Percentiles rank a stretch among this genome's conserved stretches.
Conservation (phyloP, 2,797 vertebrate species). For the Percopsis omiscomaycus region DNA sequence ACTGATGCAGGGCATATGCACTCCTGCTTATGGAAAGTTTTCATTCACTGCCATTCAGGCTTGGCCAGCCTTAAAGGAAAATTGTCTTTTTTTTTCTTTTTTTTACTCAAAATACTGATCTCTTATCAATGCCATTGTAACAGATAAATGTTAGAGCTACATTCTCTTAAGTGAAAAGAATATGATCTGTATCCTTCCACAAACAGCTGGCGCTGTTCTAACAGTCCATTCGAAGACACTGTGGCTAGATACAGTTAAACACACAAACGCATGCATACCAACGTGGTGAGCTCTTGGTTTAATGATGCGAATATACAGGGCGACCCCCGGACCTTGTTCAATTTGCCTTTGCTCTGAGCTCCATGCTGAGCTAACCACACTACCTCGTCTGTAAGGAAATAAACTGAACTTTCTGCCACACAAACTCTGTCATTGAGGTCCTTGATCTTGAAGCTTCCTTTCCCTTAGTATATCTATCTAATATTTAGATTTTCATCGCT, state of each 20-base stretch:
- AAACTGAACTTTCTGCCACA: slow-evolving; percentile 30
- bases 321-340: slow-evolving; percentile 54
- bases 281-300: slow-evolving; percentile 60
- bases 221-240: slow-evolving; percentile 44
- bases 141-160: not conserved
- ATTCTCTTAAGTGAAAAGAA: not conserved
- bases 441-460: slow-evolving; percentile 20
- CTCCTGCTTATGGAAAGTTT: not conserved
- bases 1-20: not conserved
- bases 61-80: not conserved
- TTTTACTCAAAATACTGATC: not conserved
- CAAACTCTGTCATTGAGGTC: slow-evolving; percentile 29
- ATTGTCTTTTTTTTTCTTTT: not conserved
- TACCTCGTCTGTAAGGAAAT: slow-evolving; percentile 41
- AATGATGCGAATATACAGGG: slow-evolving; percentile 70
- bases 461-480: slow-evolving; percentile 8
- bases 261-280: slow-evolving; percentile 46
- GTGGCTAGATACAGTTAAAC: slow-evolving; percentile 28
- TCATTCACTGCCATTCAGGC: slow-evolving; percentile 7
- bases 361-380: slow-evolving; percentile 60
- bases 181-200: slow-evolving; percentile 30
- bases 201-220: slow-evolving; percentile 37
- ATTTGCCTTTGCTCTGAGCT: slow-evolving; percentile 42
- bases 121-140: not conserved
- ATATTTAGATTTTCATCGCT: no score